Evolutionary conservation across 2,797 vertebrate genomes (phyloP), one percentile per base, ranked within the genome.

Genomic region (Periparus ater): DNA sequence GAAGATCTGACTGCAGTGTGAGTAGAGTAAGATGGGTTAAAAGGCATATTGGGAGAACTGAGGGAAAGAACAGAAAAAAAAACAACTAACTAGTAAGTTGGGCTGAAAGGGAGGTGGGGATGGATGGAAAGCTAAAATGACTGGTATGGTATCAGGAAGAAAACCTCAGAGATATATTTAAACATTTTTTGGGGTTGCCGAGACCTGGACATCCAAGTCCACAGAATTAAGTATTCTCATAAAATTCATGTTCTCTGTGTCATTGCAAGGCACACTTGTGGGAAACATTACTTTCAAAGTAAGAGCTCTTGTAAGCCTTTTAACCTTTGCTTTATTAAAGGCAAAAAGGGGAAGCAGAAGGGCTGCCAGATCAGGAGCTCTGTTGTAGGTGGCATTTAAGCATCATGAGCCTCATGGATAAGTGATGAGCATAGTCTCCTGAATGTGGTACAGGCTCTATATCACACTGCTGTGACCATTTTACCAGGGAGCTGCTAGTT

Each of bases 301-400:
- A 93, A 95, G 65, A 61, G 17, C 32, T 81, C 48, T 51, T 89
- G 55, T 79, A 84, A 93, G 86, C 48, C 60, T 40, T 92, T 90
- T 85, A 65, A 85, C 93, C 78, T 94, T 81, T 67, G 10, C 54
- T 93, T 95, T 93, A 92, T 88, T 87, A 82, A 95, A 95, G 45
- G 70, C 53, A 86, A 79, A 93, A 84, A 57, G 47, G 42, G 26
- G 13, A 29, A 80, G 78, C 29, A 71, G 68, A 89, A 80, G 30
- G 62, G 80, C 50, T 91, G 67, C 84, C 71, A 94, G 62, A 71
- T 42, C 88, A 96, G 66, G 42, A 78, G n/a, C 47, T 74, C 60
- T 65, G 71, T 17, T 95, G 65, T 76, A 87, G 55, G 40, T 93
- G 85, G 77, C 86, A 95, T 97, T 97, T 96, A 88, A 97, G 77